Evolutionary conservation across 2,888 invertebrate species (phyloP), one percentile per base, ranked within the genome.

Genomic region (Erebia aethiops): DNA sequence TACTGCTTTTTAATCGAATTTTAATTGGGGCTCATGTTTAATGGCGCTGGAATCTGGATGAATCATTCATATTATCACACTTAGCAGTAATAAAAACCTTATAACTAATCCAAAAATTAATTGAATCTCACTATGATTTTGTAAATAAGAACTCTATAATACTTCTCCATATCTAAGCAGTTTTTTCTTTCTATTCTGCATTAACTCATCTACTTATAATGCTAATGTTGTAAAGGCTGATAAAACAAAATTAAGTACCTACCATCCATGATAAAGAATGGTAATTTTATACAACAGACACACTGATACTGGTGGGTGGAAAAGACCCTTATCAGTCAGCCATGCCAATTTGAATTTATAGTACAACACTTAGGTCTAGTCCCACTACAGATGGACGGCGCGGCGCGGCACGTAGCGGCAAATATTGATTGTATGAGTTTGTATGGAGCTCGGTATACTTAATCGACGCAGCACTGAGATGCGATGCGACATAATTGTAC

Each of bases 201-300:
- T 46, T 11, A 46, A 11, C 46, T 46, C 2, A 4, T 46, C 7
- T 35, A 35, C 35, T 35, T 35, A 35, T 35, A 35, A 35, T 35
- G 35, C 35, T 35, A 35, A 35, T 35, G 9, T 16, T 52, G 16
- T 54, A 16, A 18, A 9, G 16, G 26, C 7, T 57, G 56, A 26
- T 26, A 26, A 21, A 11, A 57, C 18, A 57, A 14, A 26, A 11
- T 35, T 51, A 51, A 52, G 3, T 46, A 13, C 21, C 7, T 13
- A 21, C 26, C 21, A 14, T 1, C 18, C 18, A 54, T 57, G 26
- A 57, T 26, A 26, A 26, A 57, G 13, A 57, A 26, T 57, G 56
- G 26, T 57, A 57, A 57, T 57, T 56, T 57, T 16, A 61, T 43
- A 61, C 43, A 43, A 16, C 60, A 61, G 16, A 11, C 60, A 9